These are phyloP conservation scores for Rhingia rostrata DNA, from an alignment of 2,888 invertebrate genomes.

Conservation along the genomic window DNA sequence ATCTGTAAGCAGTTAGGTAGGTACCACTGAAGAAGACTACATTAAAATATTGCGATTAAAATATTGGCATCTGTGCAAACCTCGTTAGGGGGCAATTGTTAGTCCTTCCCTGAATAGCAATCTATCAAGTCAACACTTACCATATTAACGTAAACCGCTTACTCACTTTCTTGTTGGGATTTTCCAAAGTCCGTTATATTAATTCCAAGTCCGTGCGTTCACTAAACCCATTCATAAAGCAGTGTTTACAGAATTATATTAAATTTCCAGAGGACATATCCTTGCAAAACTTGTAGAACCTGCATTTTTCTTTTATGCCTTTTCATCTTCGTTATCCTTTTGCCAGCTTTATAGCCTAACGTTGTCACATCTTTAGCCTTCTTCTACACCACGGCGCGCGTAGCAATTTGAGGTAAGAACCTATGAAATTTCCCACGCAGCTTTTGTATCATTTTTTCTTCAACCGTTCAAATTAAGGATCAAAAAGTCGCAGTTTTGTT, in stretches of 20 bases:
- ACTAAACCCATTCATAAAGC: constrained; percentile 17
- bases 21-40: no score
- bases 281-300: constrained; percentile 60
- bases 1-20: no score
- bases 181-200: constrained; percentile 8
- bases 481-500: constrained; percentile 63
- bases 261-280: constrained; percentile 43
- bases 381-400: neutral
- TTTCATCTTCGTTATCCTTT: constrained; percentile 13
- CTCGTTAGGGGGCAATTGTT: no score
- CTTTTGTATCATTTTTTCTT: constrained; percentile 13
- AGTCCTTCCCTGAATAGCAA: no score
- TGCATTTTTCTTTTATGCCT: constrained; percentile 31
- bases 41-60: no score
- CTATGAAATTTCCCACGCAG: constrained; percentile 49
- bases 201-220: constrained; percentile 37
- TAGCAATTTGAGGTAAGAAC: constrained; percentile 28
- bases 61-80: no score
- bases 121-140: no score
- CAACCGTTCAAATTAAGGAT: constrained; percentile 64
- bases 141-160: no score
- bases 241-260: constrained; percentile 43
- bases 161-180: no score
- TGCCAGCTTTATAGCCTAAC: neutral
- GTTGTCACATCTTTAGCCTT: neutral